Evolutionary conservation across 1,140 invertebrate species (phyloP).

Genomic region (Manduca sexta): DNA sequence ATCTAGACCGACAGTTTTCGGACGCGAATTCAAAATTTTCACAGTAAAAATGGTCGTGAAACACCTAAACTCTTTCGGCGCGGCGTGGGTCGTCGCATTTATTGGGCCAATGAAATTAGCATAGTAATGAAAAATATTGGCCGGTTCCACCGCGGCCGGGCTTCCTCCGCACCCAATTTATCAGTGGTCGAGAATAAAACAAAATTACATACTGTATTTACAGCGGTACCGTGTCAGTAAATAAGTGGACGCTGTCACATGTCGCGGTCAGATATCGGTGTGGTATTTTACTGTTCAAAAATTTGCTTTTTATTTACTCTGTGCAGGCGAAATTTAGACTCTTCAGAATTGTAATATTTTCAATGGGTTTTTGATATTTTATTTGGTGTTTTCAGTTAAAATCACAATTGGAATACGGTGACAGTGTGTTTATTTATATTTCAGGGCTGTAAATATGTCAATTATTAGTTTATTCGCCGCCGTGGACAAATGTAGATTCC

Average conservation of each 20-base stretch:
- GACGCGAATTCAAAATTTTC: conserved; percentile 58
- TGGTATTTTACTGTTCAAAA: conserved; percentile 7
- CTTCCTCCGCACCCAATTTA: conserved; percentile 45
- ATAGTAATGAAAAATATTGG: conserved; percentile 71
- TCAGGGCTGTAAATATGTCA: too few relatives aligned
- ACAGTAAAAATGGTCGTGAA: conserved; percentile 56
- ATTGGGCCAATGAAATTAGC: conserved; percentile 68
- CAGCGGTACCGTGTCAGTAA: conserved; percentile 16
- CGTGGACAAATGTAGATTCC: too few relatives aligned
- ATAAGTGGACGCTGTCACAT: conserved; percentile 13
- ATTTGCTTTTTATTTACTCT: too few relatives aligned
- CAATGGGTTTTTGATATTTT: too few relatives aligned
- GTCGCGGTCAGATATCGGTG: conserved; percentile 5
- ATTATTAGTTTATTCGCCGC: too few relatives aligned
- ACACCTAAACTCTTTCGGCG: conserved; percentile 59
- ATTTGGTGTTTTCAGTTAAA: neutral
- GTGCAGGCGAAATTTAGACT: too few relatives aligned
- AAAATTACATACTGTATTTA: conserved; percentile 29
- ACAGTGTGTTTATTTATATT: too few relatives aligned
- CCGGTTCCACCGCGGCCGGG: conserved; percentile 26
- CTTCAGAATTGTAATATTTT: neutral
- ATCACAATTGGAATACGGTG: too few relatives aligned
- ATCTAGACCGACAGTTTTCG: conserved; percentile 42
- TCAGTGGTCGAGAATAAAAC: conserved; percentile 40
- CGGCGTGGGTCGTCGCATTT: conserved; percentile 43